These are phyloP conservation scores for Drosophila lutescens DNA, from an alignment of 2,888 invertebrate genomes.

Conservation along the genomic window DNA sequence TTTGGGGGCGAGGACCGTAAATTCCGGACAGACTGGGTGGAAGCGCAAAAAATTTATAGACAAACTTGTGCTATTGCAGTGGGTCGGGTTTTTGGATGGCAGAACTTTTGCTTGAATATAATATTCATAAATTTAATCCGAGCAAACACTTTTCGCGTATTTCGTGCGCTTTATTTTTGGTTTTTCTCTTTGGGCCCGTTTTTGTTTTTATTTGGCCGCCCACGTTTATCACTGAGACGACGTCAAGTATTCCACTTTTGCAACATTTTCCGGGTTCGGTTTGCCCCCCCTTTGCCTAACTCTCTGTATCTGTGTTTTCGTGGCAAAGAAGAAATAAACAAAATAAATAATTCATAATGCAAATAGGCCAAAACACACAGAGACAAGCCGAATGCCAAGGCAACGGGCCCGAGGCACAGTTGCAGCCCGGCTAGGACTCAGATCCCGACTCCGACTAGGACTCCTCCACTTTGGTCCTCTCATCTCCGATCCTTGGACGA, in stretches of 20 bases:
- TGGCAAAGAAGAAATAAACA: conserved; percentile 56
- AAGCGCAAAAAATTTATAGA: conserved; percentile 62
- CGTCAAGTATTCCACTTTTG: conserved; percentile 55
- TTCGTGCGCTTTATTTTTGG: conserved; percentile 54
- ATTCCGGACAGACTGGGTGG: conserved; percentile 36
- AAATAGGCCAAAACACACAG: conserved; percentile 69
- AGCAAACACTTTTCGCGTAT: conserved; percentile 75
- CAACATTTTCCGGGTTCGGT: conserved; percentile 55
- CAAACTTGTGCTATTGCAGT: conserved; percentile 59
- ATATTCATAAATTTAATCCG: conserved; percentile 79
- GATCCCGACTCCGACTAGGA: conserved; percentile 18
- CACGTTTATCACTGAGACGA: conserved; percentile 63
- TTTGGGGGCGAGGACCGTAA: conserved; percentile 35
- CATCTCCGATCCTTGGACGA: conserved; percentile 4
- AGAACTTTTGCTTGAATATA: conserved; percentile 61
- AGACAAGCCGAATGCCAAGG: conserved; percentile 37
- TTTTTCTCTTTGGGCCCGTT: conserved; percentile 8
- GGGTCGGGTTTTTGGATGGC: conserved; percentile 27
- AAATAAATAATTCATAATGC: conserved; percentile 80
- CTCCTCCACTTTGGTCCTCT: conserved; percentile 7
- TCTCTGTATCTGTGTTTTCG: conserved; percentile 36
- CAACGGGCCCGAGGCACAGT: conserved; percentile 33
- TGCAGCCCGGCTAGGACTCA: conserved; percentile 31
- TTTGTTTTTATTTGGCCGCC: conserved; percentile 30
- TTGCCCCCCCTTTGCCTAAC: conserved; percentile 19